Evolutionary conservation across 2,888 invertebrate genomes (phyloP).

Genomic region (Athalia circularis): DNA sequence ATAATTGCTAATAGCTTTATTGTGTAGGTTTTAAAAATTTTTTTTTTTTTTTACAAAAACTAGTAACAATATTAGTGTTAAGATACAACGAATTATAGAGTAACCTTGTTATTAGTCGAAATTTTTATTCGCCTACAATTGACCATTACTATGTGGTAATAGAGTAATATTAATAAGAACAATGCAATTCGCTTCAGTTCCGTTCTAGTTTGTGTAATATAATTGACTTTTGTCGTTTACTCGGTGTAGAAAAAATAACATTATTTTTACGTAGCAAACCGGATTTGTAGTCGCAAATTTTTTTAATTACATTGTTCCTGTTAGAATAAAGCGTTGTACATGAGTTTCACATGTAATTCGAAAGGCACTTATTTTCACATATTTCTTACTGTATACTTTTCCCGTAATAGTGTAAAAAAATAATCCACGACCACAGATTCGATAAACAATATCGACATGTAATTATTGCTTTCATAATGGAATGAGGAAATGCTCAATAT

Average conservation of each 20-base stretch:
- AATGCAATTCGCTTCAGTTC: background rate
- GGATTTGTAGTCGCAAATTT: background rate
- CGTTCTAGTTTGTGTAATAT: background rate
- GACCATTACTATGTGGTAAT: background rate
- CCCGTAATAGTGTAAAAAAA: background rate
- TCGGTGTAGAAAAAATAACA: background rate
- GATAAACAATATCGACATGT: no score
- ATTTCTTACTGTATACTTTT: slow-evolving; percentile 14
- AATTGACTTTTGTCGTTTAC: slow-evolving; percentile 3
- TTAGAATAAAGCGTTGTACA: slow-evolving; percentile 2
- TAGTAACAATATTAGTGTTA: slow-evolving; percentile 33
- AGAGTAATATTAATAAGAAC: background rate
- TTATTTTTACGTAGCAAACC: background rate
- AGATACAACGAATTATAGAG: slow-evolving; percentile 1
- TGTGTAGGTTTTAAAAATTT: background rate
- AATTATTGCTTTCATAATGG: slow-evolving; percentile 12
- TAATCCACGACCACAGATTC: background rate
- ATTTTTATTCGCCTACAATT: background rate
- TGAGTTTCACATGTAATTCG: background rate
- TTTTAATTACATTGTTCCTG: background rate
- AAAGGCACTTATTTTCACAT: slow-evolving; percentile 10
- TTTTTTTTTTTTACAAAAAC: slow-evolving; percentile 32
- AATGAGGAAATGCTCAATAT: slow-evolving; percentile 26
- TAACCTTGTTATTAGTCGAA: background rate
- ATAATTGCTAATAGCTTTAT: slow-evolving; percentile 8